Evolutionary conservation across 2,113 vertebrate species (phyloP), one percentile per base, ranked within the genome.

Genomic region (Tenebrosternarchus preto): DNA sequence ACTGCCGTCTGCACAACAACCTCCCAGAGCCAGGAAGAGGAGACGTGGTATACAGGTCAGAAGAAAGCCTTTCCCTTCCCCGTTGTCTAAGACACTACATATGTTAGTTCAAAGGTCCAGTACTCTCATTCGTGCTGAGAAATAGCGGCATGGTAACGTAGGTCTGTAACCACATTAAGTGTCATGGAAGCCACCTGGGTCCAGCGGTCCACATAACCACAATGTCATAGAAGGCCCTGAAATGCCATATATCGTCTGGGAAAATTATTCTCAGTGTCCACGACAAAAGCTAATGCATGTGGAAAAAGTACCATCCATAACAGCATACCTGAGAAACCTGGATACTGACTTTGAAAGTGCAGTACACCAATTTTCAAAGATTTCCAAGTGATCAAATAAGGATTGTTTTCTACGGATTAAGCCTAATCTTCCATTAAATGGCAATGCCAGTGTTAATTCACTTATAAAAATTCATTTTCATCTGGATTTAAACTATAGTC

Each of bases 31-130:
- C 20, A 39, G 64, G 31, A 68, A 22, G 7, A 17, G 2, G 6
- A 66, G 63, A 20, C 27, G 19, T 68, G 64, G 19, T 68, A n/a
- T 20, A 9, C 20, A 31, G 27, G 3, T 33, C 31, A 36, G 64
- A 33, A 36, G 33, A 25, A 4, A 22, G 20, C 55, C 56, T 7
- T 39, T 12, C 4, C 5, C 43, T 29, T 53, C 33, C 20, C 46
- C 24, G n/a, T 17, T 60, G 15, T 77, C 46, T 55, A 22, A 8
- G 12, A 33, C 5, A 15, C 25, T 55, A 53, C 27, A 68, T 67
- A 59, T 59, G 20, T 56, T 25, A 56, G 50, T 50, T 78, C 64
- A 69, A 43, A 69, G 50, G 46, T 78, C 29, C 50, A 57, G 27
- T 56, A 6, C 50, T 25, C 16, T 56, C 53, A 68, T 24, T 66